Base-by-base conservation (phyloP, 2,797 vertebrate genomes). In the Picus viridis region DNA sequence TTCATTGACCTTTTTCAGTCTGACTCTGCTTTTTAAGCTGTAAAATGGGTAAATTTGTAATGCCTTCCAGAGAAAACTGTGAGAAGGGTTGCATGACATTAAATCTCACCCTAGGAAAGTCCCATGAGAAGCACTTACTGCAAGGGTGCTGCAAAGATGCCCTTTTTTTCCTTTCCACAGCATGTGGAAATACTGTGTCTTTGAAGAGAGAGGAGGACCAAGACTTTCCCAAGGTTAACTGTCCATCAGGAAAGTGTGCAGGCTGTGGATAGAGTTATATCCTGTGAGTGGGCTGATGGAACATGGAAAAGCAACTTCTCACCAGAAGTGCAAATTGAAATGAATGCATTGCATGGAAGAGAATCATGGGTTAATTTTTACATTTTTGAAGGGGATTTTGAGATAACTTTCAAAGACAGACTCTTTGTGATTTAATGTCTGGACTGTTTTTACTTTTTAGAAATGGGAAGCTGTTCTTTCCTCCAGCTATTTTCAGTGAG, bases 401-500 rank as follows among this genome's bases (percentile, higher is more conserved):
- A 73, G 65, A 69, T 54, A 27, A 10, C 26, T 83, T 90, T 69
- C 57, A 75, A 67, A 88, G 76, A 39, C 53, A 81, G 71, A 58
- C 51, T 67, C 70, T 94, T 92, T 3, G 34, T 92, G 76, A 85
- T 91, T 94, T 94, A 82, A 65, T 67, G 87, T 95, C 78, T 96
- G 68, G 92, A 75, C 27, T 47, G 83, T 26, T 30, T 65, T 85
- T 70, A 8, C 34, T 77, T 73, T 87, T 89, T 88, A 47, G 59
- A 88, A 74, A 64, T 93, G 54, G 62, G 76, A 87, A 64, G 67
- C 36, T 73, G 59, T 91, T 95, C 36, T 94, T 91, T 90, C 93
- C 65, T 95, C 76, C 58, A 95, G 95, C 95, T 96, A 78, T 97
- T 96, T 95, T 96, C 92, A 68, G 85, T 96, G 90, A 95, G 58